These are phyloP conservation scores for Trididemnum nubilum DNA, from an alignment of 23 tunicate species.

Conservation along the genomic window DNA sequence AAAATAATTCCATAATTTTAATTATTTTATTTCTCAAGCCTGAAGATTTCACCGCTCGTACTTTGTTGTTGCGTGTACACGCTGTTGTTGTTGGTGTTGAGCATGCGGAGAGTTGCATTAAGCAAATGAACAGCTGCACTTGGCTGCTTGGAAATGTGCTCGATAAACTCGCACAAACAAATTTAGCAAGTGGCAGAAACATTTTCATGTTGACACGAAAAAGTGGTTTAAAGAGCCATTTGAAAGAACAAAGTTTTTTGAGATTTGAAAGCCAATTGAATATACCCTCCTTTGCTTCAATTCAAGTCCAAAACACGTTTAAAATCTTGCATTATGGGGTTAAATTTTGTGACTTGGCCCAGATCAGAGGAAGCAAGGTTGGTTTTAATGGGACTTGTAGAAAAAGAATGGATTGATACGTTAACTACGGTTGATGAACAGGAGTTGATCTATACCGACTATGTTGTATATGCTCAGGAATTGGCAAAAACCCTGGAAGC, in stretches of 20 bases:
- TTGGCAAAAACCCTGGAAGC: conserved; percentile 43
- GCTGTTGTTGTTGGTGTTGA: conserved; percentile 86
- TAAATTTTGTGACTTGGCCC: no score
- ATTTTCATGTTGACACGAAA: conserved; percentile 18
- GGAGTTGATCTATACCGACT: conserved; percentile 55
- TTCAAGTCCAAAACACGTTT: no score
- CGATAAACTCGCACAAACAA: conserved; percentile 41
- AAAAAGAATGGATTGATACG: conserved; percentile 95
- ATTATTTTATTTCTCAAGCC: no score
- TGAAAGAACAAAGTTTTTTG: no score
- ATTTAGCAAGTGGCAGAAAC: conserved; percentile 48
- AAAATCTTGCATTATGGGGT: no score
- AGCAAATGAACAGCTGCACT: conserved; percentile 50
- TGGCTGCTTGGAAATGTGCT: conserved; percentile 86
- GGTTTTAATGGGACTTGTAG: conserved; percentile 82
- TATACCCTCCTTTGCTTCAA: no score
- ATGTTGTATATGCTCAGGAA: conserved; percentile 49
- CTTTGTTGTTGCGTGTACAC: no score
- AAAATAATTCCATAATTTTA: no score
- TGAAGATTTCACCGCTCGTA: no score
- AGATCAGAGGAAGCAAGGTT: no score
- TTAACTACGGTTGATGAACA: conserved; percentile 56
- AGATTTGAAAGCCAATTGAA: no score
- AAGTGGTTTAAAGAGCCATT: conserved; percentile 55
- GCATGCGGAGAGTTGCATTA: conserved; percentile 45